These are phyloP conservation scores for Scylla paramamosain DNA, from an alignment of 1,140 invertebrate genomes.

Conservation along the genomic window DNA sequence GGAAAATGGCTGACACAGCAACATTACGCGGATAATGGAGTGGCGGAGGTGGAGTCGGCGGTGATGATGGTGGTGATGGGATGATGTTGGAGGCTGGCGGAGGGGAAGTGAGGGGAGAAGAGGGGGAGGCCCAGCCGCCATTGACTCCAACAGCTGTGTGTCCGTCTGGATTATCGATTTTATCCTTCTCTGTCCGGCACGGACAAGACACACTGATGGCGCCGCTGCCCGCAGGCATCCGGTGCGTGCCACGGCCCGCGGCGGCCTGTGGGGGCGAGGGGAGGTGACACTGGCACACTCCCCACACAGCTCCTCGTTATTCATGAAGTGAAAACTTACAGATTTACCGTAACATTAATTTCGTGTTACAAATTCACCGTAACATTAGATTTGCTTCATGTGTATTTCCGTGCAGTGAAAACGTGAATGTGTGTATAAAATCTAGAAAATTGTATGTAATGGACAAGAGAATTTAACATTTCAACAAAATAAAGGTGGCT, in stretches of 20 bases:
- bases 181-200: neutral
- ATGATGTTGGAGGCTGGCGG: neutral
- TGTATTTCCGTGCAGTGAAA: no score
- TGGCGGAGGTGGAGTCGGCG: neutral
- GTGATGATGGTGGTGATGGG: neutral
- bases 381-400: no score
- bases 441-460: no score
- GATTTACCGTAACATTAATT: no score
- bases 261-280: neutral
- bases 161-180: slow-evolving; percentile 13
- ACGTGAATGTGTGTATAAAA: no score
- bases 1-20: neutral
- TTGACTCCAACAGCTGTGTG: neutral
- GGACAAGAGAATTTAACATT: no score
- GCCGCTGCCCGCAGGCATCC: no score
- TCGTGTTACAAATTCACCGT: no score
- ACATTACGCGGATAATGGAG: neutral
- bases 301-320: no score
- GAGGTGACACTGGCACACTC: no score
- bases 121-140: neutral
- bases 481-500: no score
- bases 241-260: neutral
- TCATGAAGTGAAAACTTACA: no score
- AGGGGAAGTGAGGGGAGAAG: neutral
- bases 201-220: neutral